These are phyloP conservation scores for Popillia japonica DNA, from an alignment of 1,140 invertebrate genomes.

Conservation along the genomic window DNA sequence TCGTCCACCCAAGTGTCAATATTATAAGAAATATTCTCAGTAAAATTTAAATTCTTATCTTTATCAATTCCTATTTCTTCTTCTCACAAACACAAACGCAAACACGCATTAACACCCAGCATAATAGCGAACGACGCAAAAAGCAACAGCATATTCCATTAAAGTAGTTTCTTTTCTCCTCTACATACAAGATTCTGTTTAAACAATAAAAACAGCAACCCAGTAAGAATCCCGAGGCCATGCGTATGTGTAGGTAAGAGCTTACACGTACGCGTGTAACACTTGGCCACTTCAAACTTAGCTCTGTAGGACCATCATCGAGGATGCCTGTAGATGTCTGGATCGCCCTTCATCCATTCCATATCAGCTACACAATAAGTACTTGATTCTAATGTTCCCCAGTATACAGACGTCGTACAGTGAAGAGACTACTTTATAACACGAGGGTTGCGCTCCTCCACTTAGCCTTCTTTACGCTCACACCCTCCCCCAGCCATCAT, in stretches of 20 bases:
- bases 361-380: conserved; percentile 26
- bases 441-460: conserved; percentile 21
- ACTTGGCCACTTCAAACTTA: conserved; percentile 5
- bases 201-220: conserved; percentile 23
- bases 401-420: conserved; percentile 10
- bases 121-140: neutral
- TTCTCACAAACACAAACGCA: no score
- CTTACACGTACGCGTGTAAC: neutral
- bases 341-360: conserved; percentile 1
- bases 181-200: neutral
- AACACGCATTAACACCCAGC: neutral
- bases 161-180: neutral
- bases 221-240: neutral
- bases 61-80: no score
- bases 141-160: neutral
- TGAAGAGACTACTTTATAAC: conserved; percentile 30
- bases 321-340: neutral
- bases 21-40: no score
- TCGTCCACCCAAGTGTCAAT: no score
- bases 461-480: conserved; percentile 6
- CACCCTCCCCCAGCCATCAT: neutral
- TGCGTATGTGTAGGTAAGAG: neutral
- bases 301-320: neutral
- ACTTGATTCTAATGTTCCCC: conserved; percentile 34
- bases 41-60: no score